Evolutionary conservation across 2,113 vertebrate species (phyloP), one percentile per base, ranked within the genome.

Genomic region (Ariopsis seemanni): DNA sequence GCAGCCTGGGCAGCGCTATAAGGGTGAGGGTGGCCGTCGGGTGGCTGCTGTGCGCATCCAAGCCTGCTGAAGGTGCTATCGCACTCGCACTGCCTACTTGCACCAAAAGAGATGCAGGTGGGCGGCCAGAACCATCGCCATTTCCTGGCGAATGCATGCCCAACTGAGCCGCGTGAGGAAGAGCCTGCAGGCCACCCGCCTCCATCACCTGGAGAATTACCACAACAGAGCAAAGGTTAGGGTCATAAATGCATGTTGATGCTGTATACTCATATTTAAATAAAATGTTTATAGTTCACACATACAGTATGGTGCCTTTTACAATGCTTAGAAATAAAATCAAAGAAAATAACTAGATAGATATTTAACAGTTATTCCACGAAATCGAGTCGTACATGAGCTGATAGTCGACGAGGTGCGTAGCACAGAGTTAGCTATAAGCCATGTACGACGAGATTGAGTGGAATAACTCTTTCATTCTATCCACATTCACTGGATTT

Each of bases 171-270:
- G 86, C 20, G 87, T 96, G 62, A 95, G 88, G 85, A 94, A 89
- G 78, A 85, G 92, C 92, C 95, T 96, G 91, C 92, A 94, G 95
- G 96, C 95, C 55, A 92, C 95, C 0, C 95, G 94, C 0, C 92
- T 89, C 30, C 93, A 92, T 90, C 97, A 99, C 91, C 95, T 98
- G 94, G 94, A 97, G 93, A 98, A 96, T 92, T 96, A 95, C 88
- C 94, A 89, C 91, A 92, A 90, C 84, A 95, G 97, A 95, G 96
- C 95, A 90, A 95, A 98, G 97, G 97, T 81, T 17, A 34, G 55
- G 42, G 27, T 11, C 27, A 20, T 20, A 30, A 30, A 34, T 58
- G 27, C 15, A 58, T 17, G 20, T 30, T 57, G 9, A 18, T 34
- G 78, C 77, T n/a, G n/a, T 34, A 18, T 2, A 77, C 11, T 48